Base-by-base conservation (phyloP, 2,113 vertebrate species). In the Anser brachyrhynchus region DNA sequence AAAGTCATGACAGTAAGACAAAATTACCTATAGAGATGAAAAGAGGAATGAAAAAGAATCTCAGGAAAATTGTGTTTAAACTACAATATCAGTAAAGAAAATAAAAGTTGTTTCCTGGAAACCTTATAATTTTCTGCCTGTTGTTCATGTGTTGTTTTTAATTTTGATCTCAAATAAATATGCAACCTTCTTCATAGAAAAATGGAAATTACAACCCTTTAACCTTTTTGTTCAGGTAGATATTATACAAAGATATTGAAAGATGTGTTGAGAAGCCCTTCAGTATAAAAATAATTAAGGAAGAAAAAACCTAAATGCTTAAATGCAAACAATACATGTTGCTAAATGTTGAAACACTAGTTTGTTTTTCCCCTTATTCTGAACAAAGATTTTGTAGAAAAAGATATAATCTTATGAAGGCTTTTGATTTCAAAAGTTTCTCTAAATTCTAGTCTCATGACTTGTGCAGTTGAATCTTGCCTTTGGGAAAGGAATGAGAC, bases 401-500 rank as follows among this genome's bases (percentile, higher is more conserved):
- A 55, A 84, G 33, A 94, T 89, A 84, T 6, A 72, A 92, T 92
- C 78, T 92, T 31, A n/a, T 57, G 35, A 44, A 76, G 41, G 6
- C 7, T 79, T 89, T 76, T 89, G 41, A 57, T 91, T 95, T 92
- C 74, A 20, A 62, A 89, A 94, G 54, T 76, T 92, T 82, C 89
- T 95, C 84, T 54, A 75, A 78, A 15, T 87, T 57, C 81, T 91
- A 54, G 74, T 87, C 94, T 95, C 64, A 94, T 90, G 91, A 92
- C 55, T 96, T 90, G 35, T 66, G 26, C 90, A 88, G 79, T 58
- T 92, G 62, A 93, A 75, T 82, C 23, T 54, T 79, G 73, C 93
- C 93, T 94, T 92, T 58, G 89, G 90, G 71, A 95, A 87, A 93
- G 43, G 39, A 52, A 84, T 92, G 91, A 95, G 89, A 92, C 89